phyloP scores from a whole-genome alignment of 1,140 invertebrate genomes.

The Papilio polytes region DNA sequence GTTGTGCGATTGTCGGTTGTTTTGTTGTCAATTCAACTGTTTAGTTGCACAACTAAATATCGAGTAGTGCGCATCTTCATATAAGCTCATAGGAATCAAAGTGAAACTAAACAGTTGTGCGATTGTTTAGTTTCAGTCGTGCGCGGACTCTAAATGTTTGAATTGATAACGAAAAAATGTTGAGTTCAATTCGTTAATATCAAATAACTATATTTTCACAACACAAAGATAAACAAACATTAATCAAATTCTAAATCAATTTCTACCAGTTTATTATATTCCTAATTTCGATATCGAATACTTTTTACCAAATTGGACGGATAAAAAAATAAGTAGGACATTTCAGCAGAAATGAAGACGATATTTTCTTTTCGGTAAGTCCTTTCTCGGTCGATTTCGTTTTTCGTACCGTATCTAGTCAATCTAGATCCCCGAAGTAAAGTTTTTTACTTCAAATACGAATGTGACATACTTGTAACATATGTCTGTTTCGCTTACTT shows the following conservation, averaged over 20 bases:
- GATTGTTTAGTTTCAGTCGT: too few relatives aligned
- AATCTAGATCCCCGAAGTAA: background rate
- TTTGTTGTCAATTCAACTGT: too few relatives aligned
- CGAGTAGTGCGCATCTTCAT: too few relatives aligned
- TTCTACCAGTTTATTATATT: background rate
- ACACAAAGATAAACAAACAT: background rate
- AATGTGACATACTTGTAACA: background rate
- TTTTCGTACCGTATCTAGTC: background rate
- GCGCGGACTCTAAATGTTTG: too few relatives aligned
- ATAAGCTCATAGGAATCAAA: too few relatives aligned
- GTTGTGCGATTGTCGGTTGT: too few relatives aligned
- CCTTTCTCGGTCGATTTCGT: slow-evolving; percentile 10
- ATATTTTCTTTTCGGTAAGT: slow-evolving; percentile 15
- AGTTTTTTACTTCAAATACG: background rate
- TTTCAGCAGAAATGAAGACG: background rate
- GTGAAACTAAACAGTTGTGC: too few relatives aligned
- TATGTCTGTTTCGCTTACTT: too few relatives aligned
- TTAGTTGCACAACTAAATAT: too few relatives aligned
- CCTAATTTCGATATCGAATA: slow-evolving; percentile 1
- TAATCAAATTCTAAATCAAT: background rate
- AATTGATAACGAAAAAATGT: background rate
- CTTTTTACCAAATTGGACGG: slow-evolving; percentile 6
- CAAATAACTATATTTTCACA: background rate
- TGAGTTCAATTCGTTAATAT: background rate
- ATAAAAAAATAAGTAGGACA: slow-evolving; percentile 14